Percentiles rank a stretch among this genome's conserved stretches.
Evolutionary conservation across 1,140 invertebrate species (phyloP).

Genomic region (Pseudomyrmex concolor): DNA sequence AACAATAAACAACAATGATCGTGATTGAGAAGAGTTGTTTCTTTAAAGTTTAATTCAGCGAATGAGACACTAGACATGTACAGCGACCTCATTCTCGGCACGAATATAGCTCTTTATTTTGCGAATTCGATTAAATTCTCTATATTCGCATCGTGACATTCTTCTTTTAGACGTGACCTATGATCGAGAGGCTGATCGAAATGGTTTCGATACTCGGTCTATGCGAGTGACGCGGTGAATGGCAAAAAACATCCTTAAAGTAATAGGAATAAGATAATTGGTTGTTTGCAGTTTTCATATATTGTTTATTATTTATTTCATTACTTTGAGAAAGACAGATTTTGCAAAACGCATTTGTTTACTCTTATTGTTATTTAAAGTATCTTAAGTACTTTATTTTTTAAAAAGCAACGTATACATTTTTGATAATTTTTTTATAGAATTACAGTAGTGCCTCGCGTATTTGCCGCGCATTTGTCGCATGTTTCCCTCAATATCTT

Average conservation of each 20-base stretch:
- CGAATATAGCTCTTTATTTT: constrained; percentile 13
- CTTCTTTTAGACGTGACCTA: constrained; percentile 45
- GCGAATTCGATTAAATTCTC: constrained; percentile 44
- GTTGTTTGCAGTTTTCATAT: no score
- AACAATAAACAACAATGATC: neutral
- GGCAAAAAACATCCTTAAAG: constrained; percentile 17
- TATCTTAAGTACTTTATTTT: no score
- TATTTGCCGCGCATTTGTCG: no score
- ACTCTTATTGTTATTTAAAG: no score
- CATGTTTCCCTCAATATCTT: no score
- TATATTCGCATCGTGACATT: constrained; percentile 24
- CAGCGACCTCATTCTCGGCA: neutral
- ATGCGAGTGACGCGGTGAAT: neutral
- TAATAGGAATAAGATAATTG: no score
- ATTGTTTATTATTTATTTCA: neutral
- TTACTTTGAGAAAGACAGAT: no score
- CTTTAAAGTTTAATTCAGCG: no score
- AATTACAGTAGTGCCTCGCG: no score
- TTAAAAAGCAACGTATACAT: no score
- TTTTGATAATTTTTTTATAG: no score
- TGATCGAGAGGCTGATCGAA: constrained; percentile 8
- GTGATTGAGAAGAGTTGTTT: neutral
- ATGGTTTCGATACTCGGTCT: neutral
- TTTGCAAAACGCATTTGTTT: no score
- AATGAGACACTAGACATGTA: neutral